Evolutionary conservation across 2,888 invertebrate species (phyloP), one percentile per base, ranked within the genome.

Genomic region (Eupithecia inturbata): DNA sequence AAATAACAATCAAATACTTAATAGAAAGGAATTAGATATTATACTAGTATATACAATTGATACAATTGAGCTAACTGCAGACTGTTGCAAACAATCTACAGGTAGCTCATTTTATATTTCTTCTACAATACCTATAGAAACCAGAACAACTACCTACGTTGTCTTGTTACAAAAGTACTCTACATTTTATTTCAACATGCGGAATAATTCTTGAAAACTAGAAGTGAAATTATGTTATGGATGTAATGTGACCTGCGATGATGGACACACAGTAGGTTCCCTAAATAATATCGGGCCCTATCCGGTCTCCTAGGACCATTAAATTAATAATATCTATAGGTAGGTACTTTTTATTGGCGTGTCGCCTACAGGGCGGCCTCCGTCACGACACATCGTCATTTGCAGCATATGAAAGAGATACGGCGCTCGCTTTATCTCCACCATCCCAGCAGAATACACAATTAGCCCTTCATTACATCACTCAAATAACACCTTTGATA

Each of bases 391-490:
- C 69, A 70, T 81, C 82, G 77, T 76, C 79, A 82, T 78, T 75
- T 77, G 70, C 77, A 79, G 73, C 72, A 85, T 80, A 83, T 79
- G 82, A 80, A 82, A 86, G 83, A 85, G 86, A 84, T 86, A 86
- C 83, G 85, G 77, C 80, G 79, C 79, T 82, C 86, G 88, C 84
- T 91, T 90, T 90, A 91, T 91, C 90, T 91, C 87, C 85, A 78
- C 45, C 87, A 86, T 89, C 87, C 90, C 91, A 89, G 88, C 84
- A 88, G 92, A 92, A 93, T 93, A 91, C 88, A 92, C 92, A 94
- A 94, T 94, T 94, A 94, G 91, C 89, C 92, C 92, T 92, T 92
- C 93, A 92, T 93, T 93, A 93, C 92, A 92, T 91, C 92, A 92
- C 91, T 93, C 89, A 88, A 92, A 92, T 92, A 93, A 92, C 92